phyloP scores from a whole-genome alignment of 2,797 vertebrate species.

The Setipinna tenuifilis region DNA sequence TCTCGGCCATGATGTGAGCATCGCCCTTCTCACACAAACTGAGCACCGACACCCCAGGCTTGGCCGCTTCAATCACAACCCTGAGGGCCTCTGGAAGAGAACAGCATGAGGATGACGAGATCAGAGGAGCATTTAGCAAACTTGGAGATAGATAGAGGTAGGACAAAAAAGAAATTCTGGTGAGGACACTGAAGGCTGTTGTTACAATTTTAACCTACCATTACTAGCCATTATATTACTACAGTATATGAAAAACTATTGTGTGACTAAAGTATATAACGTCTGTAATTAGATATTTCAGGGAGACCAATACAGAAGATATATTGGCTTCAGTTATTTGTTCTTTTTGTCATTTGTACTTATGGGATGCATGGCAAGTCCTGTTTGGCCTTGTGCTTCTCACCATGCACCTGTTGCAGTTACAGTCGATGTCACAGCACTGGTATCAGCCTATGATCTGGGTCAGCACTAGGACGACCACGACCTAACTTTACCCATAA shows the following conservation, averaged over 20 bases:
- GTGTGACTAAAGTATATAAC: too few relatives aligned
- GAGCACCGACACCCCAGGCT: constrained; percentile 83
- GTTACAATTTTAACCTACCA: not conserved
- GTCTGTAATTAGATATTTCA: too few relatives aligned
- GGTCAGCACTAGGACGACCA: not conserved
- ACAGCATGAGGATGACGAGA: not conserved
- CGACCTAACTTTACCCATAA: not conserved
- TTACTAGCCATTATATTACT: not conserved
- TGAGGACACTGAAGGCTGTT: not conserved
- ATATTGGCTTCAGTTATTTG: too few relatives aligned
- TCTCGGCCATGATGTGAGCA: constrained; percentile 90
- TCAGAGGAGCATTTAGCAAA: not conserved
- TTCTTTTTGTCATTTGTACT: too few relatives aligned
- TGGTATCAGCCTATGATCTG: not conserved
- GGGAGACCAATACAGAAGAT: too few relatives aligned
- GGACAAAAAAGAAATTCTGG: not conserved
- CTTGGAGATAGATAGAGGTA: not conserved
- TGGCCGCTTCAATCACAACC: constrained; percentile 80
- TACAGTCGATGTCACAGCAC: not conserved
- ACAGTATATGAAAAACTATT: too few relatives aligned
- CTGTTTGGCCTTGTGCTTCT: not conserved
- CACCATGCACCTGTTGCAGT: constrained; percentile 6
- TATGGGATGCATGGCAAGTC: too few relatives aligned
- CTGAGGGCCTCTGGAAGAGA: constrained; percentile 83
- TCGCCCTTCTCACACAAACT: constrained; percentile 93